Conservation (phyloP, 2,113 vertebrate genomes). For the Corythornis vintsioides region DNA sequence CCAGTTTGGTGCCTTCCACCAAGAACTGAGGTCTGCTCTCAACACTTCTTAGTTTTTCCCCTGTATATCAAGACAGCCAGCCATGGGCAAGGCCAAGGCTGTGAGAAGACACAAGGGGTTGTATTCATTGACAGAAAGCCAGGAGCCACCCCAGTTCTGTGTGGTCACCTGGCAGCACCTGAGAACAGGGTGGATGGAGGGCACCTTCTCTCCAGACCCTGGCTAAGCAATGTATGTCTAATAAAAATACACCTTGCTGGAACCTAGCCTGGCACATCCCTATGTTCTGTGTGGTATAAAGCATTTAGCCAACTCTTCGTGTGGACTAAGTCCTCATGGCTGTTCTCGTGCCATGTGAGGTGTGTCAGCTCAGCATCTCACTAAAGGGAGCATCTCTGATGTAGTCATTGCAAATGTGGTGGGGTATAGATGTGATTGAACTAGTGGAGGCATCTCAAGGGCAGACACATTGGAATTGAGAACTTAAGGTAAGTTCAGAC, state of each 20-base stretch:
- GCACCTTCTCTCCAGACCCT: background rate
- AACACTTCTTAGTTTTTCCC: background rate
- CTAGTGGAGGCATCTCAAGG: background rate
- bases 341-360: background rate
- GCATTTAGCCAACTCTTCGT: background rate
- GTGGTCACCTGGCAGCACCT: background rate
- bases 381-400: background rate
- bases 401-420: background rate
- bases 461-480: background rate
- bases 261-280: background rate
- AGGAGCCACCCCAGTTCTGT: background rate
- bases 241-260: background rate
- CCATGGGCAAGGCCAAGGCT: background rate
- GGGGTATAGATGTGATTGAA: background rate
- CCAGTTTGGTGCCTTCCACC: background rate
- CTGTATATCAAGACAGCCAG: background rate
- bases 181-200: background rate
- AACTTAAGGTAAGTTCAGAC: background rate
- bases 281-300: background rate
- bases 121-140: background rate
- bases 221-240: background rate
- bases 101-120: background rate
- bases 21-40: background rate
- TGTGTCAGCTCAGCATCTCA: background rate
- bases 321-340: background rate